These are phyloP conservation scores for Rhinolophus ferrumequinum DNA, from an alignment of 2,113 vertebrate genomes.

Conservation along the genomic window DNA sequence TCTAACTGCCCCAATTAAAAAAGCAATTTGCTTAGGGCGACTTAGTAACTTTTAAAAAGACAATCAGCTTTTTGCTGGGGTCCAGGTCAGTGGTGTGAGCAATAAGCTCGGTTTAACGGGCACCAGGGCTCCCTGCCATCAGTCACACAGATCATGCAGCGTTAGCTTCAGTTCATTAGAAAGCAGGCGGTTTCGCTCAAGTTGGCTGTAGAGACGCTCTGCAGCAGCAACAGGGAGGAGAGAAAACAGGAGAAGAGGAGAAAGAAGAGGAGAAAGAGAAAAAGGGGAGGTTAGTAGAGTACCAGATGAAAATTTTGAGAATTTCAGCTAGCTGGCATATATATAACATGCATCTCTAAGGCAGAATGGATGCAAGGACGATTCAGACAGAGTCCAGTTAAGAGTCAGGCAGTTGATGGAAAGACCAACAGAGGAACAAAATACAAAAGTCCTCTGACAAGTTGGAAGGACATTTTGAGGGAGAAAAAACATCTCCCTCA, in stretches of 20 bases:
- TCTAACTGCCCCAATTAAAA: constrained; percentile 68
- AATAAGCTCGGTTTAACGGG: constrained; percentile 73
- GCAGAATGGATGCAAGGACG: neutral
- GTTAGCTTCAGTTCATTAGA: constrained; percentile 89
- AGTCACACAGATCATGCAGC: constrained; percentile 90
- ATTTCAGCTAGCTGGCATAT: constrained; percentile 47
- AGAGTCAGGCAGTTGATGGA: constrained; percentile 3
- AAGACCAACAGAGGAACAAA: constrained; percentile 62
- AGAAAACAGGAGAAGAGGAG: constrained; percentile 60
- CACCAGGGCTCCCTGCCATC: constrained; percentile 83
- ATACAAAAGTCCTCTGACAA: neutral
- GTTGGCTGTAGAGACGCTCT: constrained; percentile 88
- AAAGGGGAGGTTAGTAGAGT: constrained; percentile 84
- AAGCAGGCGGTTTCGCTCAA: constrained; percentile 88
- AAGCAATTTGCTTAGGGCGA: constrained; percentile 67
- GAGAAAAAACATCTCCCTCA: neutral
- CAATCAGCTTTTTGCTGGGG: constrained; percentile 75
- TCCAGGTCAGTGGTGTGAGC: constrained; percentile 77
- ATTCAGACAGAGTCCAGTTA: neutral
- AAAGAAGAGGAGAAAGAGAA: constrained; percentile 78
- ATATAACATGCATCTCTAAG: constrained; percentile 13
- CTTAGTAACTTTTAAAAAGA: constrained; percentile 61
- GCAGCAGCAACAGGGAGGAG: constrained; percentile 71
- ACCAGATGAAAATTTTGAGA: constrained; percentile 19
- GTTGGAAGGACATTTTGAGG: neutral